These are phyloP conservation scores for Malurus alboscapulatus DNA, from an alignment of 2,113 vertebrate species.

Conservation along the genomic window DNA sequence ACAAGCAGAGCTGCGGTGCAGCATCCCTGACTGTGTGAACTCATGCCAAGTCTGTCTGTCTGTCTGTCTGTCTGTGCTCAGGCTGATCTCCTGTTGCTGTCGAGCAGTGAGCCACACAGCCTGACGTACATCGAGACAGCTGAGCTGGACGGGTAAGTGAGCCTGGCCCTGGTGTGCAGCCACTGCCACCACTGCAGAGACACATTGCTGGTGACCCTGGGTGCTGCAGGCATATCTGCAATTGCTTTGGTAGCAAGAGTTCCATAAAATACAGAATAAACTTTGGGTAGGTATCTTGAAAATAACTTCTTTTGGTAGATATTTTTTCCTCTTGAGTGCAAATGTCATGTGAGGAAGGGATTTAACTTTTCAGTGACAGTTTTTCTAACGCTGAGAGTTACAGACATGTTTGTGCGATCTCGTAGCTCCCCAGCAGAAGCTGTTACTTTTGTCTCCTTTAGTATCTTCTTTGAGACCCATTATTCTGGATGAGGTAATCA, in stretches of 20 bases:
- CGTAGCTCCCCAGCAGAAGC: neutral
- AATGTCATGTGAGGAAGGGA: neutral
- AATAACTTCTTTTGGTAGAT: neutral
- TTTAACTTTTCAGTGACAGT: neutral
- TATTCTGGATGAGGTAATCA: neutral
- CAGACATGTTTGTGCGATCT: neutral
- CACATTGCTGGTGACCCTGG: neutral
- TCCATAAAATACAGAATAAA: neutral
- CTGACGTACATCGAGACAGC: slow-evolving; percentile 91
- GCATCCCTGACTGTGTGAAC: neutral
- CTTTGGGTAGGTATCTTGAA: neutral
- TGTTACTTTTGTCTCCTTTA: neutral
- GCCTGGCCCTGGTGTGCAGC: no score
- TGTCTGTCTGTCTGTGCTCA: slow-evolving; percentile 42
- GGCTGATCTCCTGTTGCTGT: slow-evolving; percentile 91
- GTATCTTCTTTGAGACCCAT: neutral
- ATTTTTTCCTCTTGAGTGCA: neutral
- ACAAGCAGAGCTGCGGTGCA: neutral
- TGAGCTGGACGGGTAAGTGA: slow-evolving; percentile 89
- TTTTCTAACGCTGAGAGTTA: neutral
- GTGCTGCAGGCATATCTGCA: neutral
- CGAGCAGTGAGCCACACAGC: slow-evolving; percentile 91
- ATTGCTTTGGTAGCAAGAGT: neutral
- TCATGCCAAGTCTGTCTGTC: neutral
- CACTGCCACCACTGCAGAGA: neutral